Evolutionary conservation across 30 jellyfish, hydroid and myxozoan species (phyloP), one percentile per base, ranked within the genome.

Genomic region (Mastigias papua): DNA sequence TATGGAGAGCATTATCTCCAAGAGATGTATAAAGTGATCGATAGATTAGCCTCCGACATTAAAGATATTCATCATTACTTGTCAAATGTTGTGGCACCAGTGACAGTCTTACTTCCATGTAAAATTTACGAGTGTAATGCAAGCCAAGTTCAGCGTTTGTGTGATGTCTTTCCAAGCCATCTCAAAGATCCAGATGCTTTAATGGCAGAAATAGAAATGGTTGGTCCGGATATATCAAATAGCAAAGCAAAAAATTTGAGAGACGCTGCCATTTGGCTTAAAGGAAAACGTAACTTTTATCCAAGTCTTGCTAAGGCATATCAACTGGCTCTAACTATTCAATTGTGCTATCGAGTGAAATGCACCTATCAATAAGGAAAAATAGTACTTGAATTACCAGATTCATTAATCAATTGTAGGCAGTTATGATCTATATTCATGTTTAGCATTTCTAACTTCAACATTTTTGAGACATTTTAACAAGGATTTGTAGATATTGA

Each of bases 141-240:
- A 71, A 48, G 32, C 71, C 30, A 29, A 10, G 64, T 21, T 23
- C 28, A 20, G 16, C 30, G 25, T 8, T 31, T 71, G 72, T 71
- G 83, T 71, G 83, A 71, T 21, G 33, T 71, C 6, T 31, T 71
- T 32, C 64, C 83, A 9, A 26, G n/a, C 30, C 66, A 71, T 34
- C 35, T 71, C 71, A 71, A 71, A 31, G 83, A 71, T 32, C 83
- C 83, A 13, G 83, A 71, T 17, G 30, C 33, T 10, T 17, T 71
- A 25, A 34, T 11, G 22, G 60, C 81, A 29, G 81, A 69, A 4
- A 31, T 69, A 21, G 51, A 34, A 31, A 4, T 29, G 60, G 65
- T 69, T n/a, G 16, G 60, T 11, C 68, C 9, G 26, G 51, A 11
- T 5, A 29, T 71, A 17, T 21, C 35, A 29, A 31, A 27, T 9